Conservation (phyloP, 2,797 vertebrate species). For the Parauchenoglanis punctatus region DNA sequence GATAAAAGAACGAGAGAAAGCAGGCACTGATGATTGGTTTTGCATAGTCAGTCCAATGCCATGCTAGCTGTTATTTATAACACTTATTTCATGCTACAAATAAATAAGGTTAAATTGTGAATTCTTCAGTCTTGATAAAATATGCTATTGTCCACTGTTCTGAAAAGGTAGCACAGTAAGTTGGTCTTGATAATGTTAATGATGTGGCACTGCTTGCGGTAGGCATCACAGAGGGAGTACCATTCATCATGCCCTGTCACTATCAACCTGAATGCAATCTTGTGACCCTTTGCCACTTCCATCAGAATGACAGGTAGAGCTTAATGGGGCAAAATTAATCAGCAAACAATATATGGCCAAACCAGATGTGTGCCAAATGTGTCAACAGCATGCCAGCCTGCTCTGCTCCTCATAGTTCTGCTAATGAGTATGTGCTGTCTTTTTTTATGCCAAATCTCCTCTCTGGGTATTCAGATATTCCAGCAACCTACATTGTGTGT, state of each 20-base stretch:
- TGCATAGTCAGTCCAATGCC: slow-evolving; percentile 49
- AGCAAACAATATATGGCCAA: slow-evolving; percentile 36
- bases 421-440: slow-evolving; percentile 41
- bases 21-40: slow-evolving; percentile 48
- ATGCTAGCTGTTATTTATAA: slow-evolving; percentile 25
- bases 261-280: slow-evolving; percentile 14
- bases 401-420: slow-evolving; percentile 30
- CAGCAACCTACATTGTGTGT: slow-evolving; percentile 23
- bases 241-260: slow-evolving; percentile 26
- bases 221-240: slow-evolving; percentile 2
- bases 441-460: slow-evolving; percentile 36
- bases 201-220: slow-evolving; percentile 1
- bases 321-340: slow-evolving; percentile 24
- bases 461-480: slow-evolving; percentile 44
- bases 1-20: slow-evolving; percentile 38
- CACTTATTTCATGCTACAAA: slow-evolving; percentile 30
- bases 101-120: slow-evolving; percentile 19
- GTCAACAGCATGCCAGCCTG: slow-evolving; percentile 34
- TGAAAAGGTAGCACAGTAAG: not conserved
- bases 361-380: slow-evolving; percentile 38
- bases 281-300: slow-evolving; percentile 16
- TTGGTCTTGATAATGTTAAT: slow-evolving; percentile 26
- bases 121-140: not conserved
- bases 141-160: not conserved
- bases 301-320: slow-evolving; percentile 31